Conservation (phyloP, 2,113 vertebrate species). For the Pygoscelis antarcticus region DNA sequence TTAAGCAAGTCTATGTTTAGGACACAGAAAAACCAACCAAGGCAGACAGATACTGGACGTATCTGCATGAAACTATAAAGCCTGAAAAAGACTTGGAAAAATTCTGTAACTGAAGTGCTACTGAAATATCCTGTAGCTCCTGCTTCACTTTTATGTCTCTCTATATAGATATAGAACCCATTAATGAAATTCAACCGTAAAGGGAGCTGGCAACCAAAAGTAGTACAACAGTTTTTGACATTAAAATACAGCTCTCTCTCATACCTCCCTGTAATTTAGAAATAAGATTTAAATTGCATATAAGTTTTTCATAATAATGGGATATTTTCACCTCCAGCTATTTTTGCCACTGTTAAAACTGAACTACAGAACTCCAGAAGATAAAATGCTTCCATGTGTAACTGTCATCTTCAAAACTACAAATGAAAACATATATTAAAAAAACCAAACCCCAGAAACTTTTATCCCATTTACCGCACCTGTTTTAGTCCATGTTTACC, state of each 20-base stretch:
- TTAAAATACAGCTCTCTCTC: neutral
- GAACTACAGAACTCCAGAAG: neutral
- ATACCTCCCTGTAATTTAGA: neutral
- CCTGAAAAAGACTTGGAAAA: neutral
- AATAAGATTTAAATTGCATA: neutral
- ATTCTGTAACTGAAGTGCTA: neutral
- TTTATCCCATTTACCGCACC: neutral
- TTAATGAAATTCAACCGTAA: slow-evolving; percentile 16
- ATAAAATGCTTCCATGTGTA: neutral
- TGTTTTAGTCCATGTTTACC: neutral
- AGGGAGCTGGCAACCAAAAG: slow-evolving; percentile 10
- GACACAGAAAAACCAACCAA: neutral
- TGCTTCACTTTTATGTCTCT: neutral
- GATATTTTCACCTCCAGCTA: neutral
- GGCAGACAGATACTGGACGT: neutral
- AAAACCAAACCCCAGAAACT: neutral
- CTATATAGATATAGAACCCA: neutral
- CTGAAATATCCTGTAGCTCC: neutral
- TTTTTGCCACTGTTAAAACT: neutral
- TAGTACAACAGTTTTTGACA: neutral
- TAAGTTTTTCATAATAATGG: neutral
- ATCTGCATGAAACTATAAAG: neutral
- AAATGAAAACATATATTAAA: neutral
- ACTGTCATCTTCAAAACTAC: neutral
- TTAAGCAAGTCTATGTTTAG: slow-evolving; percentile 20